A percentile compares a stretch with the other conserved stretches of the same genome.
Evolutionary conservation across 2,113 vertebrate species (phyloP).

Genomic region (Hydropotes inermis): DNA sequence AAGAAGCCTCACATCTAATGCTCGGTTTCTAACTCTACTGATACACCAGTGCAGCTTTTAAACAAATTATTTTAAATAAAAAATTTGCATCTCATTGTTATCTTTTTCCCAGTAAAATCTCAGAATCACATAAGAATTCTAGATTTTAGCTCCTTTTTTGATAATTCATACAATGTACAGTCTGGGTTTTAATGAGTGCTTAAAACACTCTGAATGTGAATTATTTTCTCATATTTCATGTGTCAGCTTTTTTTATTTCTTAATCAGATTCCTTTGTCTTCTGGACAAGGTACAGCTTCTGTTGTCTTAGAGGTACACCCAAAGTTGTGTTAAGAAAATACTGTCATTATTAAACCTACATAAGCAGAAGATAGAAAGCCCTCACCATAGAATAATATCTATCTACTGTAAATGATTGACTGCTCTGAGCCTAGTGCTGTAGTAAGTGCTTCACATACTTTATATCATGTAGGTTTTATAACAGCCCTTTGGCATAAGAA

Average conservation of each 20-base stretch:
- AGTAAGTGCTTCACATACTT: background rate
- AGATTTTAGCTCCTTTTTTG: background rate
- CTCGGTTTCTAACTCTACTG: background rate
- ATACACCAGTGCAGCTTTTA: background rate
- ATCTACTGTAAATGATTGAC: background rate
- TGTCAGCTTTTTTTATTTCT: background rate
- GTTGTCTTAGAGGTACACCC: background rate
- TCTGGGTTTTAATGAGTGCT: background rate
- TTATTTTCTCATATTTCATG: conserved; percentile 31
- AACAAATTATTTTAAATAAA: conserved; percentile 10
- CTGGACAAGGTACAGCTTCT: background rate
- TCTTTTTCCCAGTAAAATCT: background rate
- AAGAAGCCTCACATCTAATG: background rate
- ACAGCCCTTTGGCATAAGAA: background rate
- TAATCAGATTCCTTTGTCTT: conserved; percentile 57
- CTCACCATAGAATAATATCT: background rate
- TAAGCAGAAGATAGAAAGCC: background rate
- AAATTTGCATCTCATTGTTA: background rate
- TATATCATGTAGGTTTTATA: background rate
- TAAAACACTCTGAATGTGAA: conserved; percentile 17
- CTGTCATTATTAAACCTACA: background rate
- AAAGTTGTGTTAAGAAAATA: background rate
- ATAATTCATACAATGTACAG: background rate
- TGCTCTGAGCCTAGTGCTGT: background rate
- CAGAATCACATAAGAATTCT: conserved; percentile 12